phyloP scores from a whole-genome alignment of 2,888 invertebrate genomes.

The Neuroscelio doddi region DNA sequence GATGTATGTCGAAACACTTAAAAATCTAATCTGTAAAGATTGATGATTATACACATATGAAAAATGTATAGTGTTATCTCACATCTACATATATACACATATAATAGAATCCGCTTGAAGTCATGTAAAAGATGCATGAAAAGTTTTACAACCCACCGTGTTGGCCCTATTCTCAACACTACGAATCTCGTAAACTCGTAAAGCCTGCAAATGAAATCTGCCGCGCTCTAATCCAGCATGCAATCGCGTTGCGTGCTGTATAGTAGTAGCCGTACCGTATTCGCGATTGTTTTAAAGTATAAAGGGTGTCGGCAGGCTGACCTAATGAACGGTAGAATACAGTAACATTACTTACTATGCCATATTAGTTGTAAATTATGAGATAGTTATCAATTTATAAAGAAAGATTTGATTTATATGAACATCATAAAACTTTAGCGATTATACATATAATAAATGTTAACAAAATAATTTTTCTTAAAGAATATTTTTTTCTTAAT shows the following conservation, averaged over 20 bases:
- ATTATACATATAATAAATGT: too few species aligned
- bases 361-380: too few species aligned
- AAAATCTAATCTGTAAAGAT: conserved; percentile 40
- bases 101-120: conserved; percentile 48
- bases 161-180: conserved; percentile 46
- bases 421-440: too few species aligned
- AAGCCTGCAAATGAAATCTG: conserved; percentile 68
- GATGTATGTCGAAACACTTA: conserved; percentile 41
- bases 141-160: conserved; percentile 53
- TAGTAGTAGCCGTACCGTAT: conserved; percentile 17
- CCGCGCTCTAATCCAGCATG: conserved; percentile 62
- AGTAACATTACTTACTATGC: too few species aligned
- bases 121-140: conserved; percentile 53
- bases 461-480: too few species aligned
- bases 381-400: too few species aligned
- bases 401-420: too few species aligned
- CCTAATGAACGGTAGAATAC: too few species aligned
- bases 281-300: conserved; percentile 10
- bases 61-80: conserved; percentile 26
- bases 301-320: too few species aligned
- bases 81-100: conserved; percentile 29
- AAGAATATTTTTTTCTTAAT: too few species aligned
- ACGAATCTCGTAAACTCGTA: conserved; percentile 68
- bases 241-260: conserved; percentile 66
- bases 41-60: conserved; percentile 45